Percentiles rank a stretch among this genome's conserved stretches.
These are phyloP conservation scores for Elysia crispata DNA, from an alignment of 2,888 invertebrate species.

Conservation along the genomic window DNA sequence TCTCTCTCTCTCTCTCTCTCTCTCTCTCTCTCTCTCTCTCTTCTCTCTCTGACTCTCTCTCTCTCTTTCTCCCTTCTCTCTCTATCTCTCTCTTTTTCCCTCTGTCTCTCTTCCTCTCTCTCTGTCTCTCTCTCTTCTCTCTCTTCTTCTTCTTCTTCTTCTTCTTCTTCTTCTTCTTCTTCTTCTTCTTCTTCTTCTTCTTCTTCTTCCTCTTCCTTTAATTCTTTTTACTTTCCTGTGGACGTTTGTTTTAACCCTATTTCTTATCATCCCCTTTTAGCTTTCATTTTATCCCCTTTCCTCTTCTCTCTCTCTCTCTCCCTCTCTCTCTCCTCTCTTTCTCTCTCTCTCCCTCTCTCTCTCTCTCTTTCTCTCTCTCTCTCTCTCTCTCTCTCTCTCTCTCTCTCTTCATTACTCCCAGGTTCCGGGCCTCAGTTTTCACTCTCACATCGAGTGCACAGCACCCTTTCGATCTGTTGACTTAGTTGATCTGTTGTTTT, in stretches of 20 bases:
- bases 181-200: no score
- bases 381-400: conserved; percentile 19
- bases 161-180: not conserved
- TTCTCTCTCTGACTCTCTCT: conserved; percentile 17
- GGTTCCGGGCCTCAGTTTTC: no score
- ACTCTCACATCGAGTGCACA: no score
- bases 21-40: conserved; percentile 17
- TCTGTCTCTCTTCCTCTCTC: conserved; percentile 14
- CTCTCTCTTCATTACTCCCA: conserved; percentile 20
- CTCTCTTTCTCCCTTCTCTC: conserved; percentile 20
- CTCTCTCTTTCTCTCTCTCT: conserved; percentile 16
- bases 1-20: conserved; percentile 37
- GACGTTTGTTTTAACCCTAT: no score
- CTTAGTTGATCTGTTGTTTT: no score
- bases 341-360: conserved; percentile 32
- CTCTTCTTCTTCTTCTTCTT: not conserved
- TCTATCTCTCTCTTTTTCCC: conserved; percentile 24
- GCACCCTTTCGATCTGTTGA: no score
- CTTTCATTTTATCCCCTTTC: no score
- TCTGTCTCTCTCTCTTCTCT: conserved; percentile 26
- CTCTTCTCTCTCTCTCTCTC: conserved; percentile 38
- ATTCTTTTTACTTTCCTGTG: no score
- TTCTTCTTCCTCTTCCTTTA: no score
- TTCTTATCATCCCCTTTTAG: no score
- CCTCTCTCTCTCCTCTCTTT: conserved; percentile 13